Conservation (phyloP, 2,113 vertebrate species). For the Zosterops lateralis region DNA sequence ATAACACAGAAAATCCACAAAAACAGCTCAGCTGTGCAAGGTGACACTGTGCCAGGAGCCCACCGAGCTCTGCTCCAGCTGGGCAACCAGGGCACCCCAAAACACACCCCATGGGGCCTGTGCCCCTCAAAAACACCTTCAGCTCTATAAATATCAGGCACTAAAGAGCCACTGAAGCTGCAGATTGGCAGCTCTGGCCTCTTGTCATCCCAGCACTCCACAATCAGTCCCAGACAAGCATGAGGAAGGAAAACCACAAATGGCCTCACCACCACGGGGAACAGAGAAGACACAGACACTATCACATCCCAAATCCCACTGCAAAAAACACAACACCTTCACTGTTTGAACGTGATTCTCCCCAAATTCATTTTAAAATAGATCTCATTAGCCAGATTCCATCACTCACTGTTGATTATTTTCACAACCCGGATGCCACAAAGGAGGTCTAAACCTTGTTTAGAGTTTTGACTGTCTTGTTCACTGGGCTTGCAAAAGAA, state of each 20-base stretch:
- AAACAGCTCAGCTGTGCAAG: not conserved
- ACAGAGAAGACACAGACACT: not conserved
- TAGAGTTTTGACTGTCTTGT: not conserved
- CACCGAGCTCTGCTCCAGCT: not conserved
- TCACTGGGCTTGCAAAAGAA: not conserved
- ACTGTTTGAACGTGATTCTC: not conserved
- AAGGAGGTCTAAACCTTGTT: not conserved
- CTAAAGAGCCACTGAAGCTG: not conserved
- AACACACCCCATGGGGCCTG: not conserved
- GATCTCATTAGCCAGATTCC: not conserved
- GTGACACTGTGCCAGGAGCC: not conserved
- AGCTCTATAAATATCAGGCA: accelerated
- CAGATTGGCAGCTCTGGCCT: not conserved
- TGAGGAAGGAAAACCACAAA: not conserved
- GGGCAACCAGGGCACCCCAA: not conserved
- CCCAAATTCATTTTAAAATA: not conserved
- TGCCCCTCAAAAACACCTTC: not conserved
- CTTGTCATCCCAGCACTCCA: not conserved
- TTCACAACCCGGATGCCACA: not conserved
- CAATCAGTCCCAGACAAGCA: not conserved
- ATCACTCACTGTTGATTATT: not conserved
- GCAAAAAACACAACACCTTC: not conserved
- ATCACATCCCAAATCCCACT: not conserved
- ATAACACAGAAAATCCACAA: not conserved
- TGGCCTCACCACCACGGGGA: not conserved